phyloP scores from a whole-genome alignment of 2,888 invertebrate species.

The Leucania comma region DNA sequence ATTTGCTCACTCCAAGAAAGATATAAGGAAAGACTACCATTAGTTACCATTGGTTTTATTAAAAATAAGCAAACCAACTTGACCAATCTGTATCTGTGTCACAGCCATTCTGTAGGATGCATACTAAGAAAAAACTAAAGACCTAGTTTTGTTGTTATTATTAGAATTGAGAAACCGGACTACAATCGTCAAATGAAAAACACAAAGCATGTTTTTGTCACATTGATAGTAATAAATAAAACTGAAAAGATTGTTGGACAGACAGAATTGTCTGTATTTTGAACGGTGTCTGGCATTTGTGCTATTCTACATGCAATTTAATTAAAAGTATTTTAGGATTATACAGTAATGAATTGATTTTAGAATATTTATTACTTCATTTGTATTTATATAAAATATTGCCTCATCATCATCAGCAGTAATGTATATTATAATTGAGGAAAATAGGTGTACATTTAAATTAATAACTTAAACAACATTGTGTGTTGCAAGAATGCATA shows the following conservation, averaged over 20 bases:
- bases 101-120: constrained; percentile 61
- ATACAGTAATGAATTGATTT: not conserved
- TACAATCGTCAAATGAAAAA: constrained; percentile 53
- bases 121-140: constrained; percentile 73
- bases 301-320: not conserved
- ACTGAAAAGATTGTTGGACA: constrained; percentile 7
- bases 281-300: not conserved
- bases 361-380: not conserved
- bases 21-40: not conserved
- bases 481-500: constrained; percentile 38
- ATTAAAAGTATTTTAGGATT: constrained; percentile 1
- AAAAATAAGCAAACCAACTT: constrained; percentile 57
- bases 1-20: not conserved
- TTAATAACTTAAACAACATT: constrained; percentile 10
- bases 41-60: not conserved
- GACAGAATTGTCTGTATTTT: constrained; percentile 1
- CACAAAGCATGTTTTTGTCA: constrained; percentile 59
- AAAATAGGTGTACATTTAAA: constrained; percentile 19
- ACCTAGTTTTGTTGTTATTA: constrained; percentile 75
- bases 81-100: constrained; percentile 69
- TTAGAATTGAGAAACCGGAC: constrained; percentile 68
- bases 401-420: constrained; percentile 14
- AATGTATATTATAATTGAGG: constrained; percentile 25
- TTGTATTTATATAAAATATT: not conserved
- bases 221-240: constrained; percentile 41